A percentile compares a stretch with the other conserved stretches of the same genome.
Evolutionary conservation across 1,140 invertebrate genomes (phyloP).

Genomic region (Halictus rubicundus): DNA sequence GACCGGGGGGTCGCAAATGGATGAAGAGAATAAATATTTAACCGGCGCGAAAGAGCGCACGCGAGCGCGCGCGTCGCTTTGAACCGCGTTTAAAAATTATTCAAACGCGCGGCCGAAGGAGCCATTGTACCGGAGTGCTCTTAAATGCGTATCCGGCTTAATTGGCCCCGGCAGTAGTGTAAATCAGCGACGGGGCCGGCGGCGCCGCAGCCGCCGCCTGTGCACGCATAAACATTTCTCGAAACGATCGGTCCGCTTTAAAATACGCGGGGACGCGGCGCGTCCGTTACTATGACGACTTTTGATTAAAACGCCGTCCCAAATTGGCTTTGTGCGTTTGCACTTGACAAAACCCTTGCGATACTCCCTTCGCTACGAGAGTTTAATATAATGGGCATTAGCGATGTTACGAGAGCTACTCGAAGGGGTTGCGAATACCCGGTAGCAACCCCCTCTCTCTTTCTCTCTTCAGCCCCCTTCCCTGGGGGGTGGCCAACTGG

Average conservation of each 20-base stretch:
- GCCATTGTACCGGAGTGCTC: background rate
- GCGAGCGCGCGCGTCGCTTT: background rate
- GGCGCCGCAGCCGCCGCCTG: too few species aligned
- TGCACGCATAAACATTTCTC: slow-evolving; percentile 4
- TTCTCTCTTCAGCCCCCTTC: background rate
- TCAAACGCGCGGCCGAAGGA: background rate
- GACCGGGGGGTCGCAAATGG: background rate
- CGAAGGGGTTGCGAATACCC: slow-evolving; percentile 46
- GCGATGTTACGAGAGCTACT: slow-evolving; percentile 56
- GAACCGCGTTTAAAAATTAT: slow-evolving; percentile 21
- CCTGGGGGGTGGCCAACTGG: slow-evolving; percentile 51
- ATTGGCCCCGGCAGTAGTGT: slow-evolving; percentile 19
- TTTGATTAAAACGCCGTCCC: slow-evolving; percentile 59
- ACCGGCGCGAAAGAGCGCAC: background rate
- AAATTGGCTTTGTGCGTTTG: slow-evolving; percentile 64
- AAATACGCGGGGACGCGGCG: slow-evolving; percentile 6
- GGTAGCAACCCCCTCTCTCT: slow-evolving; percentile 8
- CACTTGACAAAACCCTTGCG: slow-evolving; percentile 53
- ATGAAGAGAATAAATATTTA: slow-evolving; percentile 33
- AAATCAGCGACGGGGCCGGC: slow-evolving; percentile 15
- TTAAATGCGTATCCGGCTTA: slow-evolving; percentile 3
- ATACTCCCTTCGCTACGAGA: slow-evolving; percentile 35
- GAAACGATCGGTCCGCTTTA: slow-evolving; percentile 36
- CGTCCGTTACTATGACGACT: slow-evolving; percentile 59
- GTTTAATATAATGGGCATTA: slow-evolving; percentile 64